phyloP scores from a whole-genome alignment of 2,797 vertebrate species.

The Agapornis canus region DNA sequence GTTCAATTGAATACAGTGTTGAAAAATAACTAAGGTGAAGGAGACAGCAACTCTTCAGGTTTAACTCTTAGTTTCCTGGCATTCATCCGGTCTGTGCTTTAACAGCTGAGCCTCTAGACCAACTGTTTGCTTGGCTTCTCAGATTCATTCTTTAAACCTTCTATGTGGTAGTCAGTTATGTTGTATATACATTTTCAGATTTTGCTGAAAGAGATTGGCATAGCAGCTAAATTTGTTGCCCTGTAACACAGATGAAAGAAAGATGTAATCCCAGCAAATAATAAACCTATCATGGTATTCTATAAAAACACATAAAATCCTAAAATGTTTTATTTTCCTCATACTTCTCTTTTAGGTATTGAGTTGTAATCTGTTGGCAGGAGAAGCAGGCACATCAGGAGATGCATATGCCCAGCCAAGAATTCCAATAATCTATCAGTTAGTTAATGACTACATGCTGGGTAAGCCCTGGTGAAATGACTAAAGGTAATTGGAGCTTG shows the following conservation, averaged over 20 bases:
- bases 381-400: not conserved
- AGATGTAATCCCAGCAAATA: not conserved
- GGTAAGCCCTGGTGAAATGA: slow-evolving; percentile 44
- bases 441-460: not conserved
- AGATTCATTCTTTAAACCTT: slow-evolving; percentile 30
- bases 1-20: not conserved
- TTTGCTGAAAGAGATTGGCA: not conserved
- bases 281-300: not conserved
- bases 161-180: not conserved
- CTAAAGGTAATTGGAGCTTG: slow-evolving; percentile 27
- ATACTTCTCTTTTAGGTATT: not conserved
- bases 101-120: slow-evolving; percentile 52
- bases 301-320: not conserved
- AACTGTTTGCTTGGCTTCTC: slow-evolving; percentile 5
- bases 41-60: not conserved
- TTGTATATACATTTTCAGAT: not conserved
- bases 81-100: not conserved
- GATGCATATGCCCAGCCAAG: not conserved
- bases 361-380: slow-evolving; percentile 16
- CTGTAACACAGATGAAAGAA: not conserved
- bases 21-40: not conserved
- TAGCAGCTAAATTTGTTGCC: slow-evolving; percentile 1
- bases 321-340: not conserved
- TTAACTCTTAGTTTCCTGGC: slow-evolving; percentile 26
- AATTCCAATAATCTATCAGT: slow-evolving; percentile 30